Base-by-base conservation (phyloP, 2,888 invertebrate species). In the Periphyllus acericola region DNA sequence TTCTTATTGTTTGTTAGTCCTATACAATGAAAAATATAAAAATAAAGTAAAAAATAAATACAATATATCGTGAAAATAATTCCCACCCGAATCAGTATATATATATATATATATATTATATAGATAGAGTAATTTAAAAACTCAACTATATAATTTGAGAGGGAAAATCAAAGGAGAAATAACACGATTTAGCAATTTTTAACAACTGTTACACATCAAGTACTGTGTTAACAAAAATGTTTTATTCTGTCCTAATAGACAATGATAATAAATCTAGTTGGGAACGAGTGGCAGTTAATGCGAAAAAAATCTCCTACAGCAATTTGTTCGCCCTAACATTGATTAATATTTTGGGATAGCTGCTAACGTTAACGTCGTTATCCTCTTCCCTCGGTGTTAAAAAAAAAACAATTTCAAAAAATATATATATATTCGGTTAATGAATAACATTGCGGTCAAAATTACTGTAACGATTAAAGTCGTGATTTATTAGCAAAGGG, bases 261-360 rank as follows among this genome's bases (percentile, higher is more conserved):
- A 87, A 66, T 66, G 87, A 74, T 81, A 80, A 81, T 87, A 87
- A 87, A 87, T 81, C 87, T 84, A 75, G 74, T 55, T 29, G 29
- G 83, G 25, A 60, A 66, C 36, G 72, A 74, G 87, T n/a, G 72
- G 80, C 72, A 55, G 80, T 75, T 81, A 87, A 87, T 81, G 87
- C 11, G 81, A 60, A 81, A 81, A 87, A 81, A 81, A 87, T 87
- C 87, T 87, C 80, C 75, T 40, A 81, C 80, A 71, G 80, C 87
- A 87, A 81, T 87, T 87, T 86, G 86, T 86, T 66, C 74, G 14
- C 71, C 19, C 79, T 34, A 80, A 80, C 87, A 78, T 87, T 87
- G 87, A 87, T 87, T 87, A 81, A 87, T 81, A 87, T 87, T 87
- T 87, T 29, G 81, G 87, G 79, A 87, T 87, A 81, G 72, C 87